phyloP scores from a whole-genome alignment of 2,113 vertebrate genomes.

The Pelusios castaneus region DNA sequence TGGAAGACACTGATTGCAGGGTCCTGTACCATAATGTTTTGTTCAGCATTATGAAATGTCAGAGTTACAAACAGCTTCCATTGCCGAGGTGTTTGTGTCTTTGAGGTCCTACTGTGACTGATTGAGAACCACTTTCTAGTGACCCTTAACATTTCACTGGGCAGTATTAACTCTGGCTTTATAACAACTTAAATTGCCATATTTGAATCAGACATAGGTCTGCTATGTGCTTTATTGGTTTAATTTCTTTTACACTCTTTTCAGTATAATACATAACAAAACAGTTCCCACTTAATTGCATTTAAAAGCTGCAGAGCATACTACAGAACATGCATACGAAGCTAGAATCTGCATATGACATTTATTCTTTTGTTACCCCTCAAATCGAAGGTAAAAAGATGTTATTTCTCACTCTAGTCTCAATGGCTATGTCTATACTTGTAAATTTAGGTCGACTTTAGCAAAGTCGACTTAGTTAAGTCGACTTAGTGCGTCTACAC shows the following conservation, averaged over 20 bases:
- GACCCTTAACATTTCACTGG: not conserved
- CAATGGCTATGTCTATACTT: too few species aligned
- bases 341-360: not conserved
- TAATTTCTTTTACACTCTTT: not conserved
- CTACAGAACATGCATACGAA: not conserved
- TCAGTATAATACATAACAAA: not conserved
- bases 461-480: too few species aligned
- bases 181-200: not conserved
- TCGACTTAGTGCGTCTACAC: too few species aligned
- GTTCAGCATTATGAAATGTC: too few species aligned
- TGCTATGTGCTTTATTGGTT: not conserved
- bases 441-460: too few species aligned
- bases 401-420: not conserved
- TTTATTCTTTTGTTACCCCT: rapidly evolving
- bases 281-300: not conserved
- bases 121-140: not conserved
- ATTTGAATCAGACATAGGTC: not conserved
- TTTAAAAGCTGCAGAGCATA: not conserved
- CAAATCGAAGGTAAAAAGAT: not conserved
- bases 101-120: not conserved
- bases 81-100: too few species aligned
- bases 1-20: too few species aligned
- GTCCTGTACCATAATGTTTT: too few species aligned
- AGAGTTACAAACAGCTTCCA: too few species aligned
- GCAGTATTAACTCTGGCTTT: not conserved